phyloP scores from a whole-genome alignment of 2,888 invertebrate genomes.

The Eupelmus urozonus region DNA sequence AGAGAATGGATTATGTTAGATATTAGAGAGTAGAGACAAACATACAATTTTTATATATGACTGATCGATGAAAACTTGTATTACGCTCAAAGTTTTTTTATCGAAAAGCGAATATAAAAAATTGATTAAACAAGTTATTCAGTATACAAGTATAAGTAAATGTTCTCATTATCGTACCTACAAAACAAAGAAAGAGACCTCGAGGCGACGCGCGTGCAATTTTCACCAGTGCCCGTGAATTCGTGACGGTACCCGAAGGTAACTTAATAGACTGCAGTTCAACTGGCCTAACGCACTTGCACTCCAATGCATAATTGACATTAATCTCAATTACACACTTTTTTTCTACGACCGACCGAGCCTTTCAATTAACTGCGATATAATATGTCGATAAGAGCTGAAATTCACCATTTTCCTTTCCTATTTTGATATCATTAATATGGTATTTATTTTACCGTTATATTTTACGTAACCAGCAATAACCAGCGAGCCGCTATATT shows the following conservation, averaged over 20 bases:
- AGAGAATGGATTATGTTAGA: too few species aligned
- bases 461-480: too few species aligned
- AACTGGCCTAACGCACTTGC: constrained; percentile 8
- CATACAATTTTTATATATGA: not conserved
- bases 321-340: constrained; percentile 1
- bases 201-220: not conserved
- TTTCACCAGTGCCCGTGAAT: constrained; percentile 16
- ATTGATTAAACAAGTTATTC: not conserved
- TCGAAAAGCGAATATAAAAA: too few species aligned
- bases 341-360: not conserved
- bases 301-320: constrained; percentile 8
- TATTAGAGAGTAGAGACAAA: not conserved
- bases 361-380: not conserved
- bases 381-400: too few species aligned
- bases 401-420: not conserved
- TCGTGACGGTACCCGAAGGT: constrained; percentile 20
- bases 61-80: too few species aligned
- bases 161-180: too few species aligned
- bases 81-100: not conserved
- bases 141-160: not conserved
- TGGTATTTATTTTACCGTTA: too few species aligned
- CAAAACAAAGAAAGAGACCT: not conserved
- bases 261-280: constrained; percentile 12
- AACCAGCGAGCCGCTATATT: too few species aligned
- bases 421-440: not conserved